Evolutionary conservation across 1,140 invertebrate genomes (phyloP).

Genomic region (Cyclargus thomasi): DNA sequence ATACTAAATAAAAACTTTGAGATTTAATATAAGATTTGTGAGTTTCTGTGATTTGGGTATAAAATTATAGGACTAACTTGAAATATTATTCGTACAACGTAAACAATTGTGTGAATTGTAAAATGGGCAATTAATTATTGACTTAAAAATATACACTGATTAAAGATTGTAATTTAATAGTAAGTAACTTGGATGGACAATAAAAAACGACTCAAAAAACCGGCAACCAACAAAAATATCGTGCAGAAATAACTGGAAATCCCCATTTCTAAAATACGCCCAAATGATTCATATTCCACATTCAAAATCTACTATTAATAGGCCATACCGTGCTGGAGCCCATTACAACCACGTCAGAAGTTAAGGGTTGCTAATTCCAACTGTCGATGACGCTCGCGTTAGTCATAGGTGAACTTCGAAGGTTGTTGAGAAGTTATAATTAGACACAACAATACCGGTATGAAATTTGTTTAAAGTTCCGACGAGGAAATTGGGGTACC

Average conservation of each 20-base stretch:
- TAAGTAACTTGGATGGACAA: no score
- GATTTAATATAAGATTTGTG: no score
- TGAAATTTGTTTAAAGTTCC: not conserved
- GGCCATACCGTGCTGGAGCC: not conserved
- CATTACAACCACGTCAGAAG: not conserved
- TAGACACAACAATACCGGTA: not conserved
- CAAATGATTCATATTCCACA: not conserved
- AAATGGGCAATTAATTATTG: no score
- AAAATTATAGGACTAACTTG: no score
- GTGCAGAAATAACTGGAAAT: not conserved
- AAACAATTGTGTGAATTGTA: no score
- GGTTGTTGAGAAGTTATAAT: not conserved
- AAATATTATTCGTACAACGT: no score
- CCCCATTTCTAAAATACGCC: not conserved
- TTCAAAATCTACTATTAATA: not conserved
- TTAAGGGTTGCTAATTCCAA: not conserved
- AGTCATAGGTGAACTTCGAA: not conserved
- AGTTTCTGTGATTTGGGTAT: no score
- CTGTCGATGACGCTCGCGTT: not conserved
- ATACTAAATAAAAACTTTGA: no score
- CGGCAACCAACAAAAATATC: not conserved
- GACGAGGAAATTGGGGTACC: not conserved
- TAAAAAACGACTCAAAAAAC: no score
- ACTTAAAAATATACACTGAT: no score
- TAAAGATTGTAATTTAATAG: no score